Evolutionary conservation across 2,113 vertebrate species (phyloP), one percentile per base, ranked within the genome.

Genomic region (Ctenodactylus gundi): DNA sequence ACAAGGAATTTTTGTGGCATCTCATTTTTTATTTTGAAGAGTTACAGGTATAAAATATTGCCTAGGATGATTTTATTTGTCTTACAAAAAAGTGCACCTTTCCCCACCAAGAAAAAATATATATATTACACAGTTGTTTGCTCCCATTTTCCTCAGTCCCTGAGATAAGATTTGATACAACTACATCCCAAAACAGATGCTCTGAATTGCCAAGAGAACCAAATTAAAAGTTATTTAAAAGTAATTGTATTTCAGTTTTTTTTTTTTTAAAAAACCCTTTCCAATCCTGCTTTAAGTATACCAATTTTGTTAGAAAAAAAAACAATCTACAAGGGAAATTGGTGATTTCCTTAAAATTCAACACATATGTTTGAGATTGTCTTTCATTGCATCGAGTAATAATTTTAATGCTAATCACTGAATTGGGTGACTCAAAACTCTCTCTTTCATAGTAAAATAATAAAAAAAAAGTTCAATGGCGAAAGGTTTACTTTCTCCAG

Each of bases 391-490:
- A 31, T 58, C 84, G 18, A 85, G 81, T 83, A 55, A 12, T 49
- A 76, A 65, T 60, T 96, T 97, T 94, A 94, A 72, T 17, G 46
- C 49, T 80, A 90, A 60, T 81, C 64, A 77, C 25, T 93, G 27
- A 91, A 67, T 81, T 94, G 27, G 53, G 31, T 67, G 1, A 94
- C 90, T 91, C 91, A 49, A 83, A 78, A 95, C 21, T 96, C 82
- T 51, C 4, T 1, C 7, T 82, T 95, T 21, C 15, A 53, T 55
- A 36, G 13, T 23, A 46, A 72, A 68, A 62, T 58, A 55, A 55
- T 49, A n/a, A 85, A 89, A 46, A 60, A 4, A 49, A 88, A 77
- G 85, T 83, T 58, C 85, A 86, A 62, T 60, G 18, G 49, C 53
- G 46, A 72, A 84, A 70, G 10, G 13, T 90, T 72, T 87, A 67